Evolutionary conservation across 2,113 vertebrate genomes (phyloP).

Genomic region (Notarius quadriscutis): DNA sequence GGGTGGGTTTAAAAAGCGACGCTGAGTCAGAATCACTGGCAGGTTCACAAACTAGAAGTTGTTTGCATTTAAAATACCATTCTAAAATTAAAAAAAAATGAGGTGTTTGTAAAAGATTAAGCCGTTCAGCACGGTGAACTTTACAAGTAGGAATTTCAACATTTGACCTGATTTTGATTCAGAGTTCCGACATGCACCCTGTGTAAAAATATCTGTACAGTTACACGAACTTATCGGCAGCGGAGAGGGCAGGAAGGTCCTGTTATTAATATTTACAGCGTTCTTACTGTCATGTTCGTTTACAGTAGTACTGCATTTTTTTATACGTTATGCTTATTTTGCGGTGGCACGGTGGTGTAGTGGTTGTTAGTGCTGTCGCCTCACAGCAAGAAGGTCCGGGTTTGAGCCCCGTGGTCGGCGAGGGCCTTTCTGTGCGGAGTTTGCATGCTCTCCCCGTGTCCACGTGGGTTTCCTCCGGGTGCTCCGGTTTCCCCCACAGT

Average conservation of each 20-base stretch:
- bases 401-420: too few relatives aligned
- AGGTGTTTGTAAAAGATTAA: not conserved
- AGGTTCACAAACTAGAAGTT: not conserved
- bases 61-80: slow-evolving; percentile 13
- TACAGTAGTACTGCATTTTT: not conserved
- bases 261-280: not conserved
- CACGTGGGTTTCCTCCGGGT: too few relatives aligned
- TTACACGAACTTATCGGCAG: not conserved
- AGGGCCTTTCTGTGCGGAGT: too few relatives aligned
- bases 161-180: not conserved
- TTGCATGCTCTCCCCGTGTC: too few relatives aligned
- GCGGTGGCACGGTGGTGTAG: too few relatives aligned
- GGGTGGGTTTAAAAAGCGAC: slow-evolving; percentile 19
- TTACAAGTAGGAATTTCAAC: not conserved
- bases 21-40: not conserved
- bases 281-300: not conserved
- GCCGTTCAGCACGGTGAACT: not conserved
- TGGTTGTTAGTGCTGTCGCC: too few relatives aligned
- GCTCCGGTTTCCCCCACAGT: too few relatives aligned
- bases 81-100: not conserved
- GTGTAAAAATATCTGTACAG: not conserved
- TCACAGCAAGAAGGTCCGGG: too few relatives aligned
- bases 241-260: not conserved
- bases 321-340: not conserved
- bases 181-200: not conserved